These are phyloP conservation scores for Crocuta crocuta DNA, from an alignment of 2,113 vertebrate genomes.

Conservation along the genomic window DNA sequence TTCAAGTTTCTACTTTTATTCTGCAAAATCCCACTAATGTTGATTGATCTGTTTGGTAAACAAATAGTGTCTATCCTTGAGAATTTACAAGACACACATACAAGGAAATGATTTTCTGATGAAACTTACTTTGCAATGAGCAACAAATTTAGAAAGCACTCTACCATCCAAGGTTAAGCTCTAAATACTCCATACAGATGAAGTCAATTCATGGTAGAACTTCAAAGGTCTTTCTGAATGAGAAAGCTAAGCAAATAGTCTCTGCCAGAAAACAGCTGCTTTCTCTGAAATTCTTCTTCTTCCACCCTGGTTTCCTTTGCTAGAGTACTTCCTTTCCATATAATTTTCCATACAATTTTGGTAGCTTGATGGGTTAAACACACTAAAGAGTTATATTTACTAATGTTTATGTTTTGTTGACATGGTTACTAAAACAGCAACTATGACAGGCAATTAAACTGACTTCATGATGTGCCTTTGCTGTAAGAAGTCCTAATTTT, in stretches of 20 bases:
- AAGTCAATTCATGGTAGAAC: neutral
- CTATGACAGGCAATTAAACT: constrained; percentile 30
- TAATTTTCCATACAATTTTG: neutral
- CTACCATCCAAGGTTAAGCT: neutral
- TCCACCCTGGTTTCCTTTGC: neutral
- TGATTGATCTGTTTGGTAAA: neutral
- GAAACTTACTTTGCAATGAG: neutral
- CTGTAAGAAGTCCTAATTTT: constrained; percentile 68
- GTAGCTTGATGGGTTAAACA: constrained; percentile 64
- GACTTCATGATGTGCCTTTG: neutral
- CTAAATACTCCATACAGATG: neutral
- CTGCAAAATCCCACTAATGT: neutral
- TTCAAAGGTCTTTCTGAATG: neutral
- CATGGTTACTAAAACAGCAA: constrained; percentile 67
- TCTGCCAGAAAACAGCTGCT: constrained; percentile 17
- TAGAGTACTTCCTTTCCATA: neutral
- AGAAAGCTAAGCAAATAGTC: neutral
- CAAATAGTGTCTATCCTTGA: neutral
- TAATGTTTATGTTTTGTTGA: constrained; percentile 70
- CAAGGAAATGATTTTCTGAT: neutral
- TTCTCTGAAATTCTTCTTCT: neutral
- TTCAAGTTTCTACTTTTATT: constrained; percentile 15
- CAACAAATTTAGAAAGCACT: neutral
- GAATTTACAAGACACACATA: neutral
- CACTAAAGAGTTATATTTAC: constrained; percentile 73